A percentile compares a stretch with the other conserved stretches of the same genome.
Conservation (phyloP, 2,113 vertebrate genomes). For the Raphicerus campestris region DNA sequence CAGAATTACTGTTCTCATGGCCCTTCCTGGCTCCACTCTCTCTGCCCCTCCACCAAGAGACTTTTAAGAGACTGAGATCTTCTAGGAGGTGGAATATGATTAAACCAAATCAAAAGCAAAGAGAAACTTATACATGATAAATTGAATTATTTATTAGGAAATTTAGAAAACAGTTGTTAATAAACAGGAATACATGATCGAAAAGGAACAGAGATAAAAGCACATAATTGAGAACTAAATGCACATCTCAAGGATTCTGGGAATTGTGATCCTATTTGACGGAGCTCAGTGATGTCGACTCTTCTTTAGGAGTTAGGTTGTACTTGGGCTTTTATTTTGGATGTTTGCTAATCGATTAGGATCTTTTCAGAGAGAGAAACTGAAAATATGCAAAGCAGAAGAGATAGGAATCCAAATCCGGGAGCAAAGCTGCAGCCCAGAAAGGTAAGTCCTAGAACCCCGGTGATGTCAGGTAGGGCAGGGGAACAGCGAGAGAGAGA, state of each 20-base stretch:
- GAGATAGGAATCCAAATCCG: not conserved
- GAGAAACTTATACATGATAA: not conserved
- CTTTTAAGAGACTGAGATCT: not conserved
- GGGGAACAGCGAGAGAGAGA: not conserved
- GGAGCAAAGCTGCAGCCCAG: not conserved
- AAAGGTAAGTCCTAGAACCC: too few relatives aligned
- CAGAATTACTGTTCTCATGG: too few relatives aligned
- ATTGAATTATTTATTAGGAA: not conserved
- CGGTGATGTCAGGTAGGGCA: not conserved
- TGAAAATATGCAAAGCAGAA: not conserved
- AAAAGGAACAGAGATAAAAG: not conserved
- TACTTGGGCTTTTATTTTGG: rapidly evolving
- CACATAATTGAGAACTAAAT: not conserved
- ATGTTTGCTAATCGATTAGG: not conserved
- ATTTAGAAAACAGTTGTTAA: not conserved
- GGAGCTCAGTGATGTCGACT: too few relatives aligned
- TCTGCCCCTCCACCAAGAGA: not conserved
- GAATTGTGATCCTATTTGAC: rapidly evolving
- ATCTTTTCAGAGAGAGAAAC: not conserved
- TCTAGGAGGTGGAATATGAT: not conserved
- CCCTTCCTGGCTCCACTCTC: not conserved
- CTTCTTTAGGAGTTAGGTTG: rapidly evolving
- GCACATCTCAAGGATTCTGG: rapidly evolving
- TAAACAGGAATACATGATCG: not conserved
- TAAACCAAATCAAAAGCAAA: not conserved